Evolutionary conservation across 2,113 vertebrate species (phyloP).

Genomic region (Drymodes brunneopygia): DNA sequence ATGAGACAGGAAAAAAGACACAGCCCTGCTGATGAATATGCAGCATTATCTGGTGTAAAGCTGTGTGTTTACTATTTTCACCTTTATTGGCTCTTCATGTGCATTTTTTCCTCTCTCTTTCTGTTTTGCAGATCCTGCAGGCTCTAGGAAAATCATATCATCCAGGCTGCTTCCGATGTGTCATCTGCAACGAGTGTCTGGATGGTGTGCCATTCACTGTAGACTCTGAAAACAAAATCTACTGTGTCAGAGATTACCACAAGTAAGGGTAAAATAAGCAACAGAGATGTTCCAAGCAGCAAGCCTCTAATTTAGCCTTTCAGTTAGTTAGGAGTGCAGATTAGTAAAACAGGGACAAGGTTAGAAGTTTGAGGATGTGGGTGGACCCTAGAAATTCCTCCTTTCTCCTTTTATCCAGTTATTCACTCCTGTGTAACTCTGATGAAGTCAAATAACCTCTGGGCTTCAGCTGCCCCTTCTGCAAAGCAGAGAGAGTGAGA

Average conservation of each 20-base stretch:
- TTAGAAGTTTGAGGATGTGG: not conserved
- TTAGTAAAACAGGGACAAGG: not conserved
- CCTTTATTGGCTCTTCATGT: not conserved
- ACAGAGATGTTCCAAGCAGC: not conserved
- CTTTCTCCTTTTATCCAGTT: not conserved
- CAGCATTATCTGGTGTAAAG: not conserved
- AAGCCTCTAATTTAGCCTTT: not conserved
- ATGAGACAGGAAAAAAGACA: not conserved
- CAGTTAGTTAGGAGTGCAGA: not conserved
- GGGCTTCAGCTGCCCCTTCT: not conserved
- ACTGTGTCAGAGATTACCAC: constrained; percentile 97
- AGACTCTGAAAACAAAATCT: constrained; percentile 94
- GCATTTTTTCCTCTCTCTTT: not conserved
- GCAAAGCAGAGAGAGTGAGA: not conserved
- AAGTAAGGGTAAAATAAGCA: constrained; percentile 72
- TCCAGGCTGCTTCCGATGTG: constrained; percentile 93
- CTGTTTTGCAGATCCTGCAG: constrained; percentile 86
- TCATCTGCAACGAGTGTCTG: constrained; percentile 93
- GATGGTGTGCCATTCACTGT: constrained; percentile 97
- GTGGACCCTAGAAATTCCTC: not conserved
- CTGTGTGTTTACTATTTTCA: not conserved
- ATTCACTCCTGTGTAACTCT: not conserved
- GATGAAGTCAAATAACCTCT: not conserved
- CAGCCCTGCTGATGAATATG: not conserved
- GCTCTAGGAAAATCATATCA: constrained; percentile 95